These are phyloP conservation scores for Pinctada fucata DNA, from an alignment of 2,888 invertebrate genomes.

Conservation along the genomic window DNA sequence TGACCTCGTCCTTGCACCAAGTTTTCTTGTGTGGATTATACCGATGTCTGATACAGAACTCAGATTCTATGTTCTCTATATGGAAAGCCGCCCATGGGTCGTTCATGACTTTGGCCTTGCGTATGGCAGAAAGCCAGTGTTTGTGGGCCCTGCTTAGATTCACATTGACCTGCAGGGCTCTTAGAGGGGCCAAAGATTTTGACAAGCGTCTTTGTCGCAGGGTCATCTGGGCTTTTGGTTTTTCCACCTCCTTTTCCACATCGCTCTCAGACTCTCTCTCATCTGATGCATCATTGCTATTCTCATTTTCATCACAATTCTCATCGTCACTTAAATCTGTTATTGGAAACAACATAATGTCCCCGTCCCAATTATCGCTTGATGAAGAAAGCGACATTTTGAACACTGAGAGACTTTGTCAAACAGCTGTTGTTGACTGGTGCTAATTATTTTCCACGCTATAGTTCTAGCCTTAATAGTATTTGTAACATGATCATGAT, in stretches of 20 bases:
- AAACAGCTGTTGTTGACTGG: too few species aligned
- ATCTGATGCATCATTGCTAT: constrained; percentile 50
- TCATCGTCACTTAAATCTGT: constrained; percentile 31
- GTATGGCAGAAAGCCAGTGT: constrained; percentile 69
- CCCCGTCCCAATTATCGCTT: constrained; percentile 53
- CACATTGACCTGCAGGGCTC: constrained; percentile 26
- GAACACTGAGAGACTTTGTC: too few species aligned
- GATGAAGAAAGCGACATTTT: constrained; percentile 3
- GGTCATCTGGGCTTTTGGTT: constrained; percentile 60
- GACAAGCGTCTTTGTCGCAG: constrained; percentile 66
- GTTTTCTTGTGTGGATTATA: constrained; percentile 79
- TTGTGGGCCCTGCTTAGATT: constrained; percentile 47
- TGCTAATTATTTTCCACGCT: too few species aligned
- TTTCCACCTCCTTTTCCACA: constrained; percentile 43
- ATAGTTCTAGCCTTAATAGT: too few species aligned
- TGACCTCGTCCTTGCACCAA: constrained; percentile 79
- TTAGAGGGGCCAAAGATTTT: constrained; percentile 49
- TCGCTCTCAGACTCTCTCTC: constrained; percentile 44
- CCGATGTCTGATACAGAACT: constrained; percentile 78
- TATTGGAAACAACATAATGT: constrained; percentile 61
- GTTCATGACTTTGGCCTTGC: constrained; percentile 67
- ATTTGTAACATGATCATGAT: too few species aligned
- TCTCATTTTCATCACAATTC: constrained; percentile 38
- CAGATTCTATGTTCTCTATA: constrained; percentile 77
- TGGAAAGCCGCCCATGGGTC: constrained; percentile 80